These are phyloP conservation scores for Drosophila peninsularis DNA, from an alignment of 2,888 invertebrate species.

Conservation along the genomic window DNA sequence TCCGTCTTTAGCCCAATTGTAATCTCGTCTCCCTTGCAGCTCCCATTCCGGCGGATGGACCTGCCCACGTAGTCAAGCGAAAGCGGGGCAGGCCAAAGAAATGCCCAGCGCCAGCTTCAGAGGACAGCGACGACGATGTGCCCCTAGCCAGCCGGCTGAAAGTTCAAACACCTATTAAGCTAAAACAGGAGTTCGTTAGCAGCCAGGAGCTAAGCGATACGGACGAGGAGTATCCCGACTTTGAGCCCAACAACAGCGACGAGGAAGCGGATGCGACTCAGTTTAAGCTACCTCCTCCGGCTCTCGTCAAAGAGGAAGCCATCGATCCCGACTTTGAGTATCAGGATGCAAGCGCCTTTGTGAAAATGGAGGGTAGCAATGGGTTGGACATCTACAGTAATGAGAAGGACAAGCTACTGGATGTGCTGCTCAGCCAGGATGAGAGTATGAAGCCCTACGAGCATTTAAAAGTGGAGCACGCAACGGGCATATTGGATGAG, in stretches of 20 bases:
- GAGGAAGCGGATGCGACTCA: conserved; percentile 58
- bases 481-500: conserved; percentile 71
- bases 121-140: conserved; percentile 69
- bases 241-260: conserved; percentile 71
- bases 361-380: conserved; percentile 71
- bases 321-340: conserved; percentile 71
- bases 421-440: conserved; percentile 71
- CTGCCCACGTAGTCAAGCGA: conserved; percentile 29
- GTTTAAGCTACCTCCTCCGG: conserved; percentile 56
- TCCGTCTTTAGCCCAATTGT: not conserved
- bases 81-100: conserved; percentile 54
- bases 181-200: conserved; percentile 52
- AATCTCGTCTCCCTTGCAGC: conserved; percentile 21
- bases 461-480: conserved; percentile 67
- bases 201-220: conserved; percentile 65
- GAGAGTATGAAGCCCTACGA: conserved; percentile 69
- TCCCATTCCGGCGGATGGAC: conserved; percentile 9
- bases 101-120: conserved; percentile 25
- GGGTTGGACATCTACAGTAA: conserved; percentile 73
- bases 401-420: conserved; percentile 79
- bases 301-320: conserved; percentile 66
- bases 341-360: conserved; percentile 63
- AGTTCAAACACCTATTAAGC: conserved; percentile 30
- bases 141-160: conserved; percentile 62
- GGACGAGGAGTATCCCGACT: conserved; percentile 76